phyloP scores from a whole-genome alignment of 2,113 vertebrate genomes.

The Pseudolaguvia tuberculata region DNA sequence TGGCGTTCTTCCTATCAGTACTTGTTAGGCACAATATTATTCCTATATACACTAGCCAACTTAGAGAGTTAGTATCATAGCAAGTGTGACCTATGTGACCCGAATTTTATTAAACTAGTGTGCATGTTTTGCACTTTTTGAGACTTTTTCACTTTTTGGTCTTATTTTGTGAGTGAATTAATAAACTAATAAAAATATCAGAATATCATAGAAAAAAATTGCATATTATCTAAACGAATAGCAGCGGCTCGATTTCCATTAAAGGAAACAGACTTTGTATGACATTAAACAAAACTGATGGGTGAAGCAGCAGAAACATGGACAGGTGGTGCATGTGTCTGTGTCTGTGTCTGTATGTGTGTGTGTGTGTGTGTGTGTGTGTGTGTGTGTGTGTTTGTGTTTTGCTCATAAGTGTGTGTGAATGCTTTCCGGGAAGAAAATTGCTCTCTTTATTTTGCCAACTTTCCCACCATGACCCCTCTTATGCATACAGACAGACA shows the following conservation, averaged over 20 bases:
- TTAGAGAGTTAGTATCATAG: neutral
- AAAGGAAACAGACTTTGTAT: conserved; percentile 40
- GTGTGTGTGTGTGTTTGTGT: conserved; percentile 18
- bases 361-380: conserved; percentile 7
- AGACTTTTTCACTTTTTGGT: too few relatives aligned
- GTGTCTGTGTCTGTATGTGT: conserved; percentile 11
- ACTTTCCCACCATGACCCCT: conserved; percentile 38
- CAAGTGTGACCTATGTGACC: neutral
- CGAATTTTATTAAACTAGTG: neutral
- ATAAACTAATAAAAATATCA: too few relatives aligned
- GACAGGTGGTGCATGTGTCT: conserved; percentile 19
- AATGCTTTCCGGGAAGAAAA: conserved; percentile 26
- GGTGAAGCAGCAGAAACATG: conserved; percentile 20
- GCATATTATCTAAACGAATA: conserved; percentile 16
- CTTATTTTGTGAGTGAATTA: too few relatives aligned
- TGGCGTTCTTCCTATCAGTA: too few relatives aligned
- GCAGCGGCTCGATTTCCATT: conserved; percentile 39
- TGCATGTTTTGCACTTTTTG: too few relatives aligned
- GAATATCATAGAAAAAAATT: too few relatives aligned
- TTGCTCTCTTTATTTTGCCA: conserved; percentile 43
- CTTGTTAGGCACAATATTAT: neutral
- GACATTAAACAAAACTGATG: conserved; percentile 36
- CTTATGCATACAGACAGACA: conserved; percentile 43
- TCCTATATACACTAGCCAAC: neutral
- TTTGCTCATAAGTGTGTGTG: conserved; percentile 21